Evolutionary conservation across 2,888 invertebrate genomes (phyloP).

Genomic region (Drosophila rellima): DNA sequence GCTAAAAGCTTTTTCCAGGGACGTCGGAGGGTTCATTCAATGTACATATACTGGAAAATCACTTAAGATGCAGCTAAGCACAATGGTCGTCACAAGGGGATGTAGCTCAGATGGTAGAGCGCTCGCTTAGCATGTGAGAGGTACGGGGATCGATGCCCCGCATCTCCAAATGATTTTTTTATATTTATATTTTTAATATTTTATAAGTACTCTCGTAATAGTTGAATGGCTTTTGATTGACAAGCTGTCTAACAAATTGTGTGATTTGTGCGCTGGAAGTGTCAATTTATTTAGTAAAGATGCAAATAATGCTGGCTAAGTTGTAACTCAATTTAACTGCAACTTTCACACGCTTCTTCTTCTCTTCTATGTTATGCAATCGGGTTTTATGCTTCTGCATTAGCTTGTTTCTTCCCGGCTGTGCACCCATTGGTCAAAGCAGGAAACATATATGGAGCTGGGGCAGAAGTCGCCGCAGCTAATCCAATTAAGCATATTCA

Average conservation of each 20-base stretch:
- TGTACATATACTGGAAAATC: neutral
- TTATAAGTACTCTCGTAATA: neutral
- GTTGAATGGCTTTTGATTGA: slow-evolving; percentile 27
- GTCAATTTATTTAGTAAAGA: slow-evolving; percentile 42
- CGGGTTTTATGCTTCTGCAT: slow-evolving; percentile 43
- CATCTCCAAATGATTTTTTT: slow-evolving; percentile 76
- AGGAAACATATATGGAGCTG: slow-evolving; percentile 35
- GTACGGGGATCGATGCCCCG: slow-evolving; percentile 86
- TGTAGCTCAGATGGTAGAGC: slow-evolving; percentile 86
- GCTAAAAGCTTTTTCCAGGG: slow-evolving; percentile 28
- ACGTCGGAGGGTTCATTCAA: neutral
- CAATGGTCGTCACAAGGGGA: slow-evolving; percentile 43
- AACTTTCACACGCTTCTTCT: slow-evolving; percentile 37
- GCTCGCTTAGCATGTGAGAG: slow-evolving; percentile 86
- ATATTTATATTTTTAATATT: neutral
- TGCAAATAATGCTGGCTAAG: slow-evolving; percentile 44
- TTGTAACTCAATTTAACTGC: slow-evolving; percentile 33
- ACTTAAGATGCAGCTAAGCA: slow-evolving; percentile 9
- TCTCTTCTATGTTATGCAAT: slow-evolving; percentile 60
- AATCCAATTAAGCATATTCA: slow-evolving; percentile 78
- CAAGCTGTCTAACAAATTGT: slow-evolving; percentile 24
- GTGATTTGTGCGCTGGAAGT: slow-evolving; percentile 29
- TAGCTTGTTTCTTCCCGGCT: slow-evolving; percentile 53
- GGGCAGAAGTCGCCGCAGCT: slow-evolving; percentile 54
- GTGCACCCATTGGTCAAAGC: slow-evolving; percentile 31